These are phyloP conservation scores for Pseudorectes ferrugineus DNA, from an alignment of 2,113 vertebrate genomes.

Conservation along the genomic window DNA sequence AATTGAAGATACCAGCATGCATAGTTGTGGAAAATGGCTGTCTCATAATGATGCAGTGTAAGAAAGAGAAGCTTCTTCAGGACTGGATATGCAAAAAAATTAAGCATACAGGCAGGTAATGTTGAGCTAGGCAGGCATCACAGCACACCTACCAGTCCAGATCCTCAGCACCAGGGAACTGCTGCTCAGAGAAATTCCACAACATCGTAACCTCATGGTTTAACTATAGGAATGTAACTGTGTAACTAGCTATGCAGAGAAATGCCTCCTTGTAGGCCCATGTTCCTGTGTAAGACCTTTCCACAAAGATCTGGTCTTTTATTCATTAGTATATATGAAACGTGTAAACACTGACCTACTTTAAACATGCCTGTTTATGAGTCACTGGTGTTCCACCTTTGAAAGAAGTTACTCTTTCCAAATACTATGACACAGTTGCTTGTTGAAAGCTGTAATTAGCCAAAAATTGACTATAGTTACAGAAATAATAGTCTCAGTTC, in stretches of 20 bases:
- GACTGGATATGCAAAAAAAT: neutral
- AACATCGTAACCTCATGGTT: neutral
- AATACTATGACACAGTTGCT: neutral
- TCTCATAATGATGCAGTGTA: neutral
- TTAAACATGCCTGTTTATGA: neutral
- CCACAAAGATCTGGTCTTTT: neutral
- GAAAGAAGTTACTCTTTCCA: neutral
- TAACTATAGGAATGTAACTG: neutral
- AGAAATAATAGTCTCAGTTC: neutral
- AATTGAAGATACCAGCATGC: neutral
- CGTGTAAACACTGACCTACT: neutral
- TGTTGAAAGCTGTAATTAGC: neutral
- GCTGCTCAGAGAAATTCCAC: neutral
- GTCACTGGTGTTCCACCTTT: neutral
- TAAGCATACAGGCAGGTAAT: neutral
- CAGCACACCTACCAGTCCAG: neutral
- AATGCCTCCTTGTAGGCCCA: neutral
- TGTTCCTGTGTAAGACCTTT: neutral
- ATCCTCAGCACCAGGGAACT: neutral
- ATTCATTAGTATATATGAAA: neutral
- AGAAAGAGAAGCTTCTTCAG: neutral
- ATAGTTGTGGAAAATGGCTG: neutral
- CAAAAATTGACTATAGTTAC: neutral
- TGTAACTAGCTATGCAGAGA: neutral
- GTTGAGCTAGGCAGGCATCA: neutral